phyloP scores from a whole-genome alignment of 2,797 vertebrate species.

The Ceyx erithaca region DNA sequence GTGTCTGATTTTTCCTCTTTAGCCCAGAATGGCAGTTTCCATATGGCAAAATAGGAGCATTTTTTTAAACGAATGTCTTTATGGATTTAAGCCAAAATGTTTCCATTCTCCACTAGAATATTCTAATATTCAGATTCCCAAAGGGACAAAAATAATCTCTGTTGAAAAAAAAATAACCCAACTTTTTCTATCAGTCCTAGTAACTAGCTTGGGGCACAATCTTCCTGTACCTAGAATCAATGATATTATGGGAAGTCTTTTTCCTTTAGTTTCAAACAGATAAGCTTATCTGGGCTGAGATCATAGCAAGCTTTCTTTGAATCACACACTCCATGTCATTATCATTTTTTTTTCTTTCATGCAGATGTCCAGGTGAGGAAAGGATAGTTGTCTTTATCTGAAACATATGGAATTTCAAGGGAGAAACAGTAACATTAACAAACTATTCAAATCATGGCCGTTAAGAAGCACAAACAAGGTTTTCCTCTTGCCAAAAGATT shows the following conservation, averaged over 20 bases:
- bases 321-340: background rate
- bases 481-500: background rate
- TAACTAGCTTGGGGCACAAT: background rate
- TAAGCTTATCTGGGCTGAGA: background rate
- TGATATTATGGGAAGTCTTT: background rate
- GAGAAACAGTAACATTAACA: background rate
- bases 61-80: background rate
- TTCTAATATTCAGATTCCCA: background rate
- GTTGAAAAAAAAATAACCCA: background rate
- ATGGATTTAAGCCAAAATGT: background rate
- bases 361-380: background rate
- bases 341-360: background rate
- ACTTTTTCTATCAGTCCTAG: background rate
- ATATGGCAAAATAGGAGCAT: background rate
- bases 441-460: background rate
- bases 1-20: background rate
- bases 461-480: background rate
- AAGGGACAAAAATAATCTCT: background rate
- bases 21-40: background rate
- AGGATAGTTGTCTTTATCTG: background rate
- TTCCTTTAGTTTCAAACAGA: background rate
- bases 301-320: background rate
- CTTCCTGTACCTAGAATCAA: background rate
- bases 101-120: background rate
- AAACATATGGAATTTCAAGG: background rate